Percentiles rank a stretch among this genome's conserved stretches.
Evolutionary conservation across 2,113 vertebrate species (phyloP).

Genomic region (Erinaceus europaeus): DNA sequence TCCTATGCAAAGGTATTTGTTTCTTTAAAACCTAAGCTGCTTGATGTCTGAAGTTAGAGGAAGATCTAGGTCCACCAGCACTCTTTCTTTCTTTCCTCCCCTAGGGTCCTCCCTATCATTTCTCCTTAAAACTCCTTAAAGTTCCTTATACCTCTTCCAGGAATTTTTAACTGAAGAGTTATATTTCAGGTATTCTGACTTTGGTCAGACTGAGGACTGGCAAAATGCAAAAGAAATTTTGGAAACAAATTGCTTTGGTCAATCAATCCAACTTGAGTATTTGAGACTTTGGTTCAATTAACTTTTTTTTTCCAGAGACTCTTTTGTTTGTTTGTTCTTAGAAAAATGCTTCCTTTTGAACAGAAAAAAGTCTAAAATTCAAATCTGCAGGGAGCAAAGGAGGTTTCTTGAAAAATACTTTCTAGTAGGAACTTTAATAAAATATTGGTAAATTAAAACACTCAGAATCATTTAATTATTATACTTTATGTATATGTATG

Average conservation of each 20-base stretch:
- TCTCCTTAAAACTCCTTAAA: neutral
- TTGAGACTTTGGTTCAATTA: neutral
- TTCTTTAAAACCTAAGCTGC: neutral
- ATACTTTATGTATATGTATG: neutral
- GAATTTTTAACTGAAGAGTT: neutral
- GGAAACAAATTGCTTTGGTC: neutral
- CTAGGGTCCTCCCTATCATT: neutral
- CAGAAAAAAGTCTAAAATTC: conserved; percentile 24
- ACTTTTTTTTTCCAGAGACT: neutral
- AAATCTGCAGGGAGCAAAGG: neutral
- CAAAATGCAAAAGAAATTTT: neutral
- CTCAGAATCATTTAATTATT: neutral
- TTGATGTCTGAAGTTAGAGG: neutral
- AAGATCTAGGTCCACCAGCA: neutral
- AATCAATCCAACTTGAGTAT: conserved; percentile 5
- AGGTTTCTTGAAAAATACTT: neutral
- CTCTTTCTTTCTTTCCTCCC: neutral
- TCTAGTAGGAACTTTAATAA: conserved; percentile 1
- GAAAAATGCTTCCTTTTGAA: neutral
- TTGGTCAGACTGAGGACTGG: neutral
- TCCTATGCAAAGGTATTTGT: neutral
- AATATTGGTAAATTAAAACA: neutral
- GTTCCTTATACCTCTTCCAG: neutral
- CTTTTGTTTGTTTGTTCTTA: neutral
- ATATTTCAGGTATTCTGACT: neutral